These are phyloP conservation scores for Aphelinus certus DNA, from an alignment of 1,140 invertebrate genomes.

Conservation along the genomic window DNA sequence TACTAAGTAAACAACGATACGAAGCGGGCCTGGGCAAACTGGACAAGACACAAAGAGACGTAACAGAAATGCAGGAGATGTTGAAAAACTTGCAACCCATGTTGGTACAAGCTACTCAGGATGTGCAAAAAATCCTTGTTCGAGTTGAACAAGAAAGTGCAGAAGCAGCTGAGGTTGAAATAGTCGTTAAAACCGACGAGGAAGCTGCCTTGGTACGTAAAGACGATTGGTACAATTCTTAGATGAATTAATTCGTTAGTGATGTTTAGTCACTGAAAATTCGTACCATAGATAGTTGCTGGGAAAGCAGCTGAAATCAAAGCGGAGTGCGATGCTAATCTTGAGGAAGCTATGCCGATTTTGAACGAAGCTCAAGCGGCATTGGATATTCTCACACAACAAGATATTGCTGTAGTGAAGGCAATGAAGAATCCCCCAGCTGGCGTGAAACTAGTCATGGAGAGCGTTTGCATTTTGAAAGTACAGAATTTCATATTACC, in stretches of 20 bases:
- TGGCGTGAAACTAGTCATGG: slow-evolving; percentile 94
- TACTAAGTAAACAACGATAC: slow-evolving; percentile 77
- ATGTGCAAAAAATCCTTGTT: slow-evolving; percentile 82
- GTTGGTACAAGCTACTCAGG: slow-evolving; percentile 83
- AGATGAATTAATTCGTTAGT: not conserved
- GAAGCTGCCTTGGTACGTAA: slow-evolving; percentile 66
- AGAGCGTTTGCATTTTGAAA: slow-evolving; percentile 94
- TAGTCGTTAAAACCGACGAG: slow-evolving; percentile 74
- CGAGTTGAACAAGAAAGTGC: slow-evolving; percentile 85
- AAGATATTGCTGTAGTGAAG: slow-evolving; percentile 95
- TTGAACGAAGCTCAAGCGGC: slow-evolving; percentile 89
- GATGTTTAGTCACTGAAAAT: too few species aligned
- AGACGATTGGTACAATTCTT: not conserved
- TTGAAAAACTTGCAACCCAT: slow-evolving; percentile 88
- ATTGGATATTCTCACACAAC: slow-evolving; percentile 88
- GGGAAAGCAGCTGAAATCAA: slow-evolving; percentile 88
- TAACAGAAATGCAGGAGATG: slow-evolving; percentile 86
- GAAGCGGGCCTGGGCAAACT: slow-evolving; percentile 88
- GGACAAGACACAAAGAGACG: slow-evolving; percentile 83
- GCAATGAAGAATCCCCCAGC: slow-evolving; percentile 97
- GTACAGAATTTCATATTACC: slow-evolving; percentile 61
- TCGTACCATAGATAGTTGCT: slow-evolving; percentile 51
- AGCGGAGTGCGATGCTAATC: slow-evolving; percentile 93
- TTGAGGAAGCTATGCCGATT: slow-evolving; percentile 93
- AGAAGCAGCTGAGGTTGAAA: slow-evolving; percentile 82